phyloP scores from a whole-genome alignment of 2,888 invertebrate genomes.

The Callinectes sapidus region DNA sequence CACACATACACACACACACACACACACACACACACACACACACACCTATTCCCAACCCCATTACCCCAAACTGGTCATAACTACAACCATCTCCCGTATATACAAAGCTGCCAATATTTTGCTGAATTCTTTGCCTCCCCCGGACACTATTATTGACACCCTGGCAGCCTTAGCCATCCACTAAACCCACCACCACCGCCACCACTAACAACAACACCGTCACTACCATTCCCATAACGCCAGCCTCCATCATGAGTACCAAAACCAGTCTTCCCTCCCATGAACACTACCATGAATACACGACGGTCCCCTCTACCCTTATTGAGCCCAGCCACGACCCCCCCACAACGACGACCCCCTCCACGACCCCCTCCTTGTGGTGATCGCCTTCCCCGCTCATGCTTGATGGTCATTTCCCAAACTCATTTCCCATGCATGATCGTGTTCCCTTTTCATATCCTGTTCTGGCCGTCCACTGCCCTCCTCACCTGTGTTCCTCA shows the following conservation, averaged over 20 bases:
- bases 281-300: constrained; percentile 35
- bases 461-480: constrained; percentile 29
- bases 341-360: neutral
- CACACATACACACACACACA: constrained; percentile 10
- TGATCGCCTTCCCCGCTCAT: constrained; percentile 26
- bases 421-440: constrained; percentile 37
- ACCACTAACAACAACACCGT: constrained; percentile 12
- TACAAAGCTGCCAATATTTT: constrained; percentile 24
- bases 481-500: constrained; percentile 24
- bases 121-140: neutral
- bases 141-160: constrained; percentile 2
- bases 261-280: constrained; percentile 32
- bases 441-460: constrained; percentile 37
- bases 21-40: constrained; percentile 18
- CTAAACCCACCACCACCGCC: neutral
- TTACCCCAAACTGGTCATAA: constrained; percentile 30
- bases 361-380: neutral
- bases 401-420: constrained; percentile 31
- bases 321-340: neutral
- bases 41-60: neutral
- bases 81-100: constrained; percentile 5
- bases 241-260: constrained; percentile 15
- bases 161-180: neutral
- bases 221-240: constrained; percentile 26
- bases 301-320: neutral